Conservation (phyloP, 2,113 vertebrate species). For the Sturnira hondurensis region DNA sequence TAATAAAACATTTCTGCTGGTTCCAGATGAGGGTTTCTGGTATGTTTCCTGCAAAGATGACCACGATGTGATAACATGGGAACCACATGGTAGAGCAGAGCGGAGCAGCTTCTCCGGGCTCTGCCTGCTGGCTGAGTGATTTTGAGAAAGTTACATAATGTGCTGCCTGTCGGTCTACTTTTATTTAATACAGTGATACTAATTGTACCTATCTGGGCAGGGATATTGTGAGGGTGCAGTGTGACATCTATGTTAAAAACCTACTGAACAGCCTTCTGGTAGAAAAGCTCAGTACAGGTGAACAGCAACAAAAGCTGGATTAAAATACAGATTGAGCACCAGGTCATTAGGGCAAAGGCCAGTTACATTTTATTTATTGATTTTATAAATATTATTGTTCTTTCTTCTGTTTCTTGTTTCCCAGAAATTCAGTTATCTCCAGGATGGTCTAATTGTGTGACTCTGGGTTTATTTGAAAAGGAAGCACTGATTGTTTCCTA, state of each 20-base stretch:
- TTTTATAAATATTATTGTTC: constrained; percentile 75
- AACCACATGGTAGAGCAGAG: background rate
- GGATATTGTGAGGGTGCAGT: background rate
- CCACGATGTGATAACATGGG: background rate
- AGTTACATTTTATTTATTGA: constrained; percentile 76
- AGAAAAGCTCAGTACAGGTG: background rate
- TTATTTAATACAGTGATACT: background rate
- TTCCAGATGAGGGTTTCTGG: background rate
- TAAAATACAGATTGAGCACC: constrained; percentile 84
- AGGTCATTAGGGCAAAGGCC: constrained; percentile 88
- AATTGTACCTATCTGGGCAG: background rate
- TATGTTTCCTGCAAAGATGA: background rate
- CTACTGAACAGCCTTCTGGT: background rate
- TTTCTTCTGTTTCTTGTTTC: constrained; percentile 67
- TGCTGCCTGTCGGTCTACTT: background rate
- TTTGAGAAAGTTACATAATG: background rate
- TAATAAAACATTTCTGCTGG: background rate
- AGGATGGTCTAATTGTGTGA: constrained; percentile 65
- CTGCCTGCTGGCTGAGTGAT: background rate
- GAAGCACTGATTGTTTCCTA: constrained; percentile 72
- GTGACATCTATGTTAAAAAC: background rate
- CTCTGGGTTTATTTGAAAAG: constrained; percentile 70
- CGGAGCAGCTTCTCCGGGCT: background rate
- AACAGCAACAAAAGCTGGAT: constrained; percentile 43
- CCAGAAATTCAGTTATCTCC: constrained; percentile 72